Percentiles rank a stretch among this genome's conserved stretches.
These are phyloP conservation scores for Platycnemis pennipes DNA, from an alignment of 2,888 invertebrate species.

Conservation along the genomic window DNA sequence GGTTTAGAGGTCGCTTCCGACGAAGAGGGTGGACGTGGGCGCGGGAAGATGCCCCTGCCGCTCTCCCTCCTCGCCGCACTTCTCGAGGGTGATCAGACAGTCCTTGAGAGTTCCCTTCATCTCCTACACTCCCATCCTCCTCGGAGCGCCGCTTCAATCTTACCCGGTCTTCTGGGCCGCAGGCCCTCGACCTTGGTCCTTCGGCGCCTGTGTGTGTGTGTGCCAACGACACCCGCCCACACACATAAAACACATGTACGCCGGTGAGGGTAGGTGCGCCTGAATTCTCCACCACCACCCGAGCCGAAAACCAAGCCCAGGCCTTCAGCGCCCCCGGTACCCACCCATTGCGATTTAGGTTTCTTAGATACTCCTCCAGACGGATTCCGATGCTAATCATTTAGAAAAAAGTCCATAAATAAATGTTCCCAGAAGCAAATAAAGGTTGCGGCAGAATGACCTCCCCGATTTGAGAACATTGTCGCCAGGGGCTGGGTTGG, in stretches of 20 bases:
- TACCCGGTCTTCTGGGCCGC: not conserved
- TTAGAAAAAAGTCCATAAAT: not conserved
- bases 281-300: not conserved
- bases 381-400: not conserved
- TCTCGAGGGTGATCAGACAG: not conserved
- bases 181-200: conserved; percentile 3
- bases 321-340: not conserved
- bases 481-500: no score
- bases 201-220: not conserved
- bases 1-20: not conserved
- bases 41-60: not conserved
- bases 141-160: not conserved
- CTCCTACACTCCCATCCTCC: not conserved
- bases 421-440: not conserved
- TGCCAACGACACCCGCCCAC: not conserved
- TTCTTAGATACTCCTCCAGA: not conserved
- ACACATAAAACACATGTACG: not conserved
- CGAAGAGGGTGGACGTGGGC: not conserved
- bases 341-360: not conserved
- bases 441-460: no score
- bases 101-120: not conserved
- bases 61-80: not conserved
- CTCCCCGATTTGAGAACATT: no score
- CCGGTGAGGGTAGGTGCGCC: not conserved
- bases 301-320: not conserved